Conservation (phyloP, 1,140 invertebrate genomes). For the Mamestra configurata region DNA sequence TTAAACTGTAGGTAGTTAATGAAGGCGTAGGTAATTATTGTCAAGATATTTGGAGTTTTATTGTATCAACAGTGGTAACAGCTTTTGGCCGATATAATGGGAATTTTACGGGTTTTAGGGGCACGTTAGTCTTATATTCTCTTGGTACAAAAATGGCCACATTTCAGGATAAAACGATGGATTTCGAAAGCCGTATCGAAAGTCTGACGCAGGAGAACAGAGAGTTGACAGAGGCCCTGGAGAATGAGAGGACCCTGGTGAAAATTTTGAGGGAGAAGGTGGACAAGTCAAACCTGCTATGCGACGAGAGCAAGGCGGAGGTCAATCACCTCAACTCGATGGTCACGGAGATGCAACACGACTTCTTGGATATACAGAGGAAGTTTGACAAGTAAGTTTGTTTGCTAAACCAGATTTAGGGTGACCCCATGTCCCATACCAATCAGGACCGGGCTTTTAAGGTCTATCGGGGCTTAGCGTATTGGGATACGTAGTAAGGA, state of each 20-base stretch:
- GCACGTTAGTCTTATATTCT: background rate
- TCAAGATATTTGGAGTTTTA: background rate
- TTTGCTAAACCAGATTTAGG: background rate
- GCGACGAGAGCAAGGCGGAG: constrained; percentile 74
- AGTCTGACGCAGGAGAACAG: constrained; percentile 82
- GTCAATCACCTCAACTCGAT: constrained; percentile 74
- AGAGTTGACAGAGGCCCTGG: constrained; percentile 78
- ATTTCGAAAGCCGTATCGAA: constrained; percentile 72
- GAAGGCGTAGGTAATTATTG: background rate
- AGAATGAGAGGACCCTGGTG: constrained; percentile 77
- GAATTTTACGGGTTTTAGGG: background rate
- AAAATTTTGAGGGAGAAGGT: constrained; percentile 73
- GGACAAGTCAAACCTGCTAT: constrained; percentile 68
- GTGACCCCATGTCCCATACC: background rate
- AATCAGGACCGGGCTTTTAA: no score
- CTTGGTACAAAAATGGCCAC: background rate
- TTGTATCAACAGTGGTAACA: background rate
- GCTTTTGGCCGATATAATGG: background rate
- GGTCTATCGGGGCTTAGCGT: no score
- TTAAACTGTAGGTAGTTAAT: background rate
- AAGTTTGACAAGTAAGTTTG: constrained; percentile 81
- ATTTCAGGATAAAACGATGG: constrained; percentile 77
- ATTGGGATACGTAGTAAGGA: no score
- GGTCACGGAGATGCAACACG: constrained; percentile 81
- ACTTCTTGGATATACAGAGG: constrained; percentile 76